phyloP scores from a whole-genome alignment of 2,888 invertebrate species.

The Rhingia campestris region DNA sequence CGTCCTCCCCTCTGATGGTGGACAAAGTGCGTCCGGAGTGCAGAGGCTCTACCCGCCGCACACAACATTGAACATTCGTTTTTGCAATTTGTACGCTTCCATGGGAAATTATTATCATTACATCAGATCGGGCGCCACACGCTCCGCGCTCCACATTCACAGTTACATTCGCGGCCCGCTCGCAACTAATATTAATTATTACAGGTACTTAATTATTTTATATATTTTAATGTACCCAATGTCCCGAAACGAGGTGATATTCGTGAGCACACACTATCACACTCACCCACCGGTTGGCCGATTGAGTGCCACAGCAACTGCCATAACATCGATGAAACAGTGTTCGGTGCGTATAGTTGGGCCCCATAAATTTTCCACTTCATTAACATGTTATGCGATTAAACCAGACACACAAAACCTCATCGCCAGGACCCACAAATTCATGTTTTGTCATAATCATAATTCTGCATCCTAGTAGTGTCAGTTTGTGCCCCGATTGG shows the following conservation, averaged over 20 bases:
- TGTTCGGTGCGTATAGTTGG: conserved; percentile 45
- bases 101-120: conserved; percentile 56
- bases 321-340: conserved; percentile 67
- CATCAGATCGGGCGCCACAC: conserved; percentile 37
- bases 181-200: conserved; percentile 72
- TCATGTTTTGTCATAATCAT: conserved; percentile 79
- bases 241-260: conserved; percentile 64
- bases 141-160: conserved; percentile 4
- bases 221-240: conserved; percentile 70
- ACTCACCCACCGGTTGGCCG: neutral
- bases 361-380: conserved; percentile 78
- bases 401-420: conserved; percentile 75
- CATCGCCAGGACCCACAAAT: conserved; percentile 75
- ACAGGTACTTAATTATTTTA: conserved; percentile 74
- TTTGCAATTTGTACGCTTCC: conserved; percentile 18
- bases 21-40: neutral
- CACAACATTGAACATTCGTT: neutral
- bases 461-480: conserved; percentile 75
- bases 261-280: neutral
- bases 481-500: conserved; percentile 62
- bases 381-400: conserved; percentile 80
- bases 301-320: conserved; percentile 54
- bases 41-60: neutral
- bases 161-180: neutral
- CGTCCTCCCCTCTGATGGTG: neutral